Conservation (phyloP, 35 echinoderm and acorn worm genomes). For the Nesometra sesokonis region DNA sequence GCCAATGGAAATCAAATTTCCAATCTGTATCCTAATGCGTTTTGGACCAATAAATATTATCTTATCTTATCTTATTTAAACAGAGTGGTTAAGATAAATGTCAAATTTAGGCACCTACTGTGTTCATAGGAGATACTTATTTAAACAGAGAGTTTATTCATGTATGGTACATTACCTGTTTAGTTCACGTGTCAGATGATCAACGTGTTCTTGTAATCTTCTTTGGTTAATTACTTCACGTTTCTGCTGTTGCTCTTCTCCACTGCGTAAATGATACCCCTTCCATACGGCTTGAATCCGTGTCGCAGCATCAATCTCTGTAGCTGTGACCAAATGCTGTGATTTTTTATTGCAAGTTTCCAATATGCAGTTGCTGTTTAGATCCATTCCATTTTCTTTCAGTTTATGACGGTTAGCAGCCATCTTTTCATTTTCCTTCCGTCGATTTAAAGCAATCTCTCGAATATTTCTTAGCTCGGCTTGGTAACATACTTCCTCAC, state of each 20-base stretch:
- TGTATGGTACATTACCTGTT: conserved; percentile 46
- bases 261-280: conserved; percentile 43
- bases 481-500: not conserved
- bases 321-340: not conserved
- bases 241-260: conserved; percentile 33
- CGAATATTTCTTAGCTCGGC: not conserved
- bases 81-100: no score
- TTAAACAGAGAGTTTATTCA: no score
- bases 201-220: conserved; percentile 77
- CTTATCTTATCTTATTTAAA: no score
- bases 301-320: conserved; percentile 29
- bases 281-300: conserved; percentile 84
- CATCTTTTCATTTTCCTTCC: not conserved
- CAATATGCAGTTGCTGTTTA: not conserved
- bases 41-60: no score
- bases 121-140: no score
- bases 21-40: no score
- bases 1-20: no score
- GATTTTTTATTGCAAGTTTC: not conserved
- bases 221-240: conserved; percentile 43
- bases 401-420: not conserved
- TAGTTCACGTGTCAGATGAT: conserved; percentile 74
- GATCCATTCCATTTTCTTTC: not conserved
- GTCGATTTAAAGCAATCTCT: not conserved
- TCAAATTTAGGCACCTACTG: no score